Evolutionary conservation across 2,113 vertebrate genomes (phyloP).

Genomic region (Aramus guarauna): DNA sequence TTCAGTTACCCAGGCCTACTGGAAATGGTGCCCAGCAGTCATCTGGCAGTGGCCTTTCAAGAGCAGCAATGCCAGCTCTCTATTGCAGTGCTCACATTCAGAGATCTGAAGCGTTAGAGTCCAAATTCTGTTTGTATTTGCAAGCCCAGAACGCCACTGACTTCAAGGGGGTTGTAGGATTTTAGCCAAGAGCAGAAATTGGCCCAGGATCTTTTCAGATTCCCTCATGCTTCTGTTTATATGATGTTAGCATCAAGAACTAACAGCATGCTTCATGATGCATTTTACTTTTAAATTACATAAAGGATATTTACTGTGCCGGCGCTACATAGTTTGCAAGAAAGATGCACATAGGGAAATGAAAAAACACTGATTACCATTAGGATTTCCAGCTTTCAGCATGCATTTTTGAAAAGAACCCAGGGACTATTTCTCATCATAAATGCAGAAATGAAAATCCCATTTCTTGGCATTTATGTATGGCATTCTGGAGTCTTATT

Average conservation of each 20-base stretch:
- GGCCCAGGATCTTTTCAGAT: neutral
- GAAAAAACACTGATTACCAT: conserved; percentile 35
- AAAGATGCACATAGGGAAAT: conserved; percentile 44
- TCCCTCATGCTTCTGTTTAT: conserved; percentile 22
- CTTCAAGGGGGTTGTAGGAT: conserved; percentile 32
- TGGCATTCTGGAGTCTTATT: neutral
- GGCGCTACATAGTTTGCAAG: conserved; percentile 7
- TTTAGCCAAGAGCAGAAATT: conserved; percentile 31
- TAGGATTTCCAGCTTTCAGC: conserved; percentile 36
- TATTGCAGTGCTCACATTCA: neutral
- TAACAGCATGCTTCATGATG: neutral
- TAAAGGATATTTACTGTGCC: conserved; percentile 23
- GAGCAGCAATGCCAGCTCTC: conserved; percentile 5
- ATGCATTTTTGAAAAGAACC: conserved; percentile 28
- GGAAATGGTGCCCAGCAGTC: neutral
- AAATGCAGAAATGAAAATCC: neutral
- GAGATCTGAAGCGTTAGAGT: neutral
- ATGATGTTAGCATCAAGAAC: neutral
- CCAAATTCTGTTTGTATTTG: conserved; percentile 22
- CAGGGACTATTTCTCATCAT: neutral
- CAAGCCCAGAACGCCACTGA: neutral
- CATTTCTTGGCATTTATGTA: conserved; percentile 4
- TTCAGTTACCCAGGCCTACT: neutral
- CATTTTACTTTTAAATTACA: conserved; percentile 53
- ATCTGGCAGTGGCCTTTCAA: neutral